Conservation (phyloP, 1,140 invertebrate genomes). For the Probaryconus sp. region DNA sequence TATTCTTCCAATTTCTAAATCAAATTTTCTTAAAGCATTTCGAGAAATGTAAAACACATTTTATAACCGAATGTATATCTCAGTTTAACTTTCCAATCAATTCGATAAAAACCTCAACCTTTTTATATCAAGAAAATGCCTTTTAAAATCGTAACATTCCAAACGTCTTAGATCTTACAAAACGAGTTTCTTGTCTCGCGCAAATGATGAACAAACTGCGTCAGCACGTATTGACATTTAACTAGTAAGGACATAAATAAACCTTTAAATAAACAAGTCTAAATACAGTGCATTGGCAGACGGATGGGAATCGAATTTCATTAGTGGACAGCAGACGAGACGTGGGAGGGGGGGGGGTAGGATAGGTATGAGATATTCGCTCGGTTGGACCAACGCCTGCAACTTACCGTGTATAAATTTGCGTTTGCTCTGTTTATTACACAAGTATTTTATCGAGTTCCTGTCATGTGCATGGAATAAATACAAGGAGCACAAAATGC, state of each 20-base stretch:
- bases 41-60: too few relatives aligned
- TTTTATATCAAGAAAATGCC: too few relatives aligned
- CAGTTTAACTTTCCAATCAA: too few relatives aligned
- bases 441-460: conserved; percentile 74
- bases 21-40: too few relatives aligned
- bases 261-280: conserved; percentile 36
- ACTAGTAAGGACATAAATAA: conserved; percentile 24
- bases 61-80: too few relatives aligned
- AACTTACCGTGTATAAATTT: conserved; percentile 68
- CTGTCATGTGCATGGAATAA: conserved; percentile 68
- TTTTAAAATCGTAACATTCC: too few relatives aligned
- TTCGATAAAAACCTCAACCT: too few relatives aligned
- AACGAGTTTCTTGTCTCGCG: too few relatives aligned
- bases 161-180: too few relatives aligned
- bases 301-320: conserved; percentile 57
- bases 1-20: too few relatives aligned
- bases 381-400: conserved; percentile 23
- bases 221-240: conserved; percentile 14
- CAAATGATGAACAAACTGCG: conserved; percentile 3
- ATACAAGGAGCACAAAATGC: conserved; percentile 55
- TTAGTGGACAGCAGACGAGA: too few relatives aligned
- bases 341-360: too few relatives aligned
- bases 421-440: conserved; percentile 71
- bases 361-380: conserved; percentile 43
- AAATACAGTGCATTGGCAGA: conserved; percentile 24